A percentile compares a stretch with the other conserved stretches of the same genome.
Conservation (phyloP, 1,140 invertebrate genomes). For the Temnothorax longispinosus region DNA sequence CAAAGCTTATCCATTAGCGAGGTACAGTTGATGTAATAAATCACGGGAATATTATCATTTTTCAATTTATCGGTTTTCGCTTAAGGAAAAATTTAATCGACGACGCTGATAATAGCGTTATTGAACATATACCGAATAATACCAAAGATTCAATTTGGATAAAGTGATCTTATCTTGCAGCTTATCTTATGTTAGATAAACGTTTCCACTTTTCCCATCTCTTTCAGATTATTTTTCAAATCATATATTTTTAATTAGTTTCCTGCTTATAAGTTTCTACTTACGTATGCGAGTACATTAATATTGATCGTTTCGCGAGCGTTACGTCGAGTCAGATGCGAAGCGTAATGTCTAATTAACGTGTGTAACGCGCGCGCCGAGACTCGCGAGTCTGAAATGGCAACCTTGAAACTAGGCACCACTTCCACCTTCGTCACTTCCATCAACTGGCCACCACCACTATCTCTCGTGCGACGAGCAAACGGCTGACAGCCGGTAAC, state of each 20-base stretch:
- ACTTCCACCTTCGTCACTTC: conserved; percentile 72
- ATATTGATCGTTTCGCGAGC: neutral
- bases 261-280: neutral
- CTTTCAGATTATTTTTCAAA: neutral
- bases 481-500: conserved; percentile 59
- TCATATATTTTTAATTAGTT: neutral
- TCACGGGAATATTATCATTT: neutral
- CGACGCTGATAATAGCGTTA: neutral
- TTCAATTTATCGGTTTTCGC: neutral
- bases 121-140: neutral
- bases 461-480: conserved; percentile 2
- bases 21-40: neutral
- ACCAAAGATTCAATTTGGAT: neutral
- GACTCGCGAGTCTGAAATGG: conserved; percentile 31
- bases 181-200: neutral
- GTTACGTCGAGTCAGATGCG: neutral
- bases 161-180: neutral
- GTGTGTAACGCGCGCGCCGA: conserved; percentile 35
- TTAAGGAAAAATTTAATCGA: neutral
- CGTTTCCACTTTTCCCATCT: neutral
- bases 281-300: neutral
- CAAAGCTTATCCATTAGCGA: conserved; percentile 31
- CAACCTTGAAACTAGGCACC: conserved; percentile 76
- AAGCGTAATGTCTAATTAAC: conserved; percentile 16
- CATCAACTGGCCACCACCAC: conserved; percentile 41